These are phyloP conservation scores for Dicycla oo DNA, from an alignment of 2,888 invertebrate genomes.

Conservation along the genomic window DNA sequence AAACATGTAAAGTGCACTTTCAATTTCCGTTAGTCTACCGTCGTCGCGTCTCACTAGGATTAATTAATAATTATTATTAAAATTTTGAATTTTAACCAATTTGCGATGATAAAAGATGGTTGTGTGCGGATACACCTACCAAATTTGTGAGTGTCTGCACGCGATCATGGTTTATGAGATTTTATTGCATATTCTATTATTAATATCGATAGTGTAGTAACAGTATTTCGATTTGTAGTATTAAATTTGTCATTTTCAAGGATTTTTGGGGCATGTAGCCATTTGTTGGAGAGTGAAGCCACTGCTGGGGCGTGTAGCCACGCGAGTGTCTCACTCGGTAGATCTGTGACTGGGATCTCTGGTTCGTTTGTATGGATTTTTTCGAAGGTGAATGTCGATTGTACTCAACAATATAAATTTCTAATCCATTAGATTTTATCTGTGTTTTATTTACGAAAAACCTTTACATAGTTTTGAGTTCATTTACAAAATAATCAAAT, in stretches of 20 bases:
- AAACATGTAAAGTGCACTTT: constrained; percentile 81
- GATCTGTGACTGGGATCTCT: constrained; percentile 68
- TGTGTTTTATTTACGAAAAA: constrained; percentile 79
- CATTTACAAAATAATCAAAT: constrained; percentile 6
- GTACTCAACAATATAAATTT: constrained; percentile 90
- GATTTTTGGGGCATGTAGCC: constrained; percentile 73
- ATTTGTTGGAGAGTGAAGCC: constrained; percentile 65
- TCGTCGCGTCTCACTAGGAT: constrained; percentile 80
- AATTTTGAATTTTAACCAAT: constrained; percentile 80
- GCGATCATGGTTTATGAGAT: constrained; percentile 77
- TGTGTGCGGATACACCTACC: constrained; percentile 70
- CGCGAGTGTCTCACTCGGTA: constrained; percentile 59
- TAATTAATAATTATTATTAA: constrained; percentile 74
- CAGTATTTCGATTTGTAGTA: constrained; percentile 87
- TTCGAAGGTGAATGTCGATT: constrained; percentile 86
- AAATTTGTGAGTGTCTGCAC: constrained; percentile 72
- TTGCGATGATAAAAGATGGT: constrained; percentile 69
- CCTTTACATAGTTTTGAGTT: constrained; percentile 1
- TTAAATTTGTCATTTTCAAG: constrained; percentile 86
- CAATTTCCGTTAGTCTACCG: constrained; percentile 73
- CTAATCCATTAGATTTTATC: constrained; percentile 87
- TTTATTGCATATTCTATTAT: constrained; percentile 86
- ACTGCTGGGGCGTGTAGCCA: constrained; percentile 55
- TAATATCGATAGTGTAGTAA: constrained; percentile 84
- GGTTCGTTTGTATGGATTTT: constrained; percentile 77